These are phyloP conservation scores for Notamacropus eugenii DNA, from an alignment of 2,797 vertebrate species.

Conservation along the genomic window DNA sequence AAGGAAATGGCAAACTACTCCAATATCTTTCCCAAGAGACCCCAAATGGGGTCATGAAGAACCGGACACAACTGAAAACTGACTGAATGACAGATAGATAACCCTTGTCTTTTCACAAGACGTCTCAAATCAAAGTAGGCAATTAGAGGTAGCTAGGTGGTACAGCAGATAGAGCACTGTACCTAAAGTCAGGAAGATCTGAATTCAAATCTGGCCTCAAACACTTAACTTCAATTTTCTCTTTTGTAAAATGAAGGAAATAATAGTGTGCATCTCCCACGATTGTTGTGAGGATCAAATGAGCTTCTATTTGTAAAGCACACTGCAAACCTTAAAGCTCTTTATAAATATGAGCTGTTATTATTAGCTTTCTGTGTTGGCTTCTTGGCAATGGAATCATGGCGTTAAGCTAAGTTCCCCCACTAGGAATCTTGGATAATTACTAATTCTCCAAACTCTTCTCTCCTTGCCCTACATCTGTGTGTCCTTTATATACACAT, in stretches of 20 bases:
- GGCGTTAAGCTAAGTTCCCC: background rate
- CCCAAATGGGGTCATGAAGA: no score
- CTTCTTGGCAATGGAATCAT: background rate
- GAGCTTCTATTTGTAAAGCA: background rate
- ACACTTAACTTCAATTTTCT: background rate
- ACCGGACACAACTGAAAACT: no score
- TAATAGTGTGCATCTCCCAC: background rate
- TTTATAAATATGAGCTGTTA: background rate
- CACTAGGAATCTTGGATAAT: background rate
- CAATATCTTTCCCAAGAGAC: no score
- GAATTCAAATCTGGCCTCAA: background rate
- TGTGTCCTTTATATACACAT: background rate
- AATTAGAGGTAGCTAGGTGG: background rate
- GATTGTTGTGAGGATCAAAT: background rate
- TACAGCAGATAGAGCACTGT: background rate
- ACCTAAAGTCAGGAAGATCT: background rate
- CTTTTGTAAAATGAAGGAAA: background rate
- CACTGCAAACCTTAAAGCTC: background rate
- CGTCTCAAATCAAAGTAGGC: background rate
- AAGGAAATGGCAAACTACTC: no score
- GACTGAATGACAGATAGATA: background rate
- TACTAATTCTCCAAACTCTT: background rate
- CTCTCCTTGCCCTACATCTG: background rate
- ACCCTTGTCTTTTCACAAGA: background rate
- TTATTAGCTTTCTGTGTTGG: background rate